Conservation (phyloP, 2,113 vertebrate species). For the Clarias batrachus region DNA sequence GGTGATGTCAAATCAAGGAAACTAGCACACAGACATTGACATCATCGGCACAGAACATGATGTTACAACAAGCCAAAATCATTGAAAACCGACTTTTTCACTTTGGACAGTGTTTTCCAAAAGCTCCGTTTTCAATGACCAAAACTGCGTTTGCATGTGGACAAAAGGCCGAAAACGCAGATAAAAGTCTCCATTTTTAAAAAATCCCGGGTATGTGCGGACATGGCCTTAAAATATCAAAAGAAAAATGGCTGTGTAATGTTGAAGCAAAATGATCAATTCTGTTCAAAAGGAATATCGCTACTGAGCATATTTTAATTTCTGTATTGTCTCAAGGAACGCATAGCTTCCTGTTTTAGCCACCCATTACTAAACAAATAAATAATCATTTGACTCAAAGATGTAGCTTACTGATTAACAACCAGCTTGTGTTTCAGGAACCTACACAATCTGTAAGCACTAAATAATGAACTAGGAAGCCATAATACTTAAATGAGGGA, state of each 20-base stretch:
- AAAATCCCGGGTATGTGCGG: too few species aligned
- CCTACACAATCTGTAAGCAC: background rate
- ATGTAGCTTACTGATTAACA: background rate
- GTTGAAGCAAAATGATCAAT: background rate
- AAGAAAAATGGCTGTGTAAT: constrained; percentile 5
- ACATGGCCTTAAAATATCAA: background rate
- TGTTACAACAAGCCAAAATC: too few species aligned
- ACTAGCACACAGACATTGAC: too few species aligned
- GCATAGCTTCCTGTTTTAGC: background rate
- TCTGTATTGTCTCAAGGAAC: background rate
- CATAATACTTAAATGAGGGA: background rate
- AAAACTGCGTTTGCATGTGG: too few species aligned
- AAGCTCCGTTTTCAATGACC: too few species aligned
- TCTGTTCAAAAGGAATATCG: background rate
- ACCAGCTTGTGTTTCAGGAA: background rate
- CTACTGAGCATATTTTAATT: background rate
- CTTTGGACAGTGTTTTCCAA: too few species aligned
- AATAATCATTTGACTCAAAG: constrained; percentile 26
- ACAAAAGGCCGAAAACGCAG: too few species aligned
- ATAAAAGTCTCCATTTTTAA: too few species aligned
- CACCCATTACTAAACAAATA: constrained; percentile 40
- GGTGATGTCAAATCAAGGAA: too few species aligned
- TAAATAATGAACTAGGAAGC: background rate
- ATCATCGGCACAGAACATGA: too few species aligned
- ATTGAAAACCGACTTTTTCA: too few species aligned